phyloP scores from a whole-genome alignment of 2,888 invertebrate species.

The Drosophila macrospina region DNA sequence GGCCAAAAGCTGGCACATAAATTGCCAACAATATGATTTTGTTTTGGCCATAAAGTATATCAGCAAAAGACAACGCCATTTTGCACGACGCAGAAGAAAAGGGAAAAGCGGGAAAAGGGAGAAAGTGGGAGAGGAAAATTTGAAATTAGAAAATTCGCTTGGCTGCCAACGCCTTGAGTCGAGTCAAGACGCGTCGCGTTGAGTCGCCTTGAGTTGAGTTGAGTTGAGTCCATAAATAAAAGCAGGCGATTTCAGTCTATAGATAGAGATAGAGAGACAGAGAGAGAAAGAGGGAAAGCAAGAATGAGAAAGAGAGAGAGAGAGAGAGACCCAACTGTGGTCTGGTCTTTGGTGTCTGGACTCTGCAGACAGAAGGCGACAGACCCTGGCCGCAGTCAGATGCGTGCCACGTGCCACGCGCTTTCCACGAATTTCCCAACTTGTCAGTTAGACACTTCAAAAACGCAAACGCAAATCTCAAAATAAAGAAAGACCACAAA shows the following conservation, averaged over 20 bases:
- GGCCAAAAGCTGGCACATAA: conserved; percentile 55
- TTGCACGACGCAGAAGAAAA: conserved; percentile 17
- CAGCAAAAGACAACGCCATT: conserved; percentile 65
- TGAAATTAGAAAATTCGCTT: conserved; percentile 76
- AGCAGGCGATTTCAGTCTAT: conserved; percentile 73
- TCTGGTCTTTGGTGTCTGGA: conserved; percentile 43
- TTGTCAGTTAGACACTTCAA: conserved; percentile 65
- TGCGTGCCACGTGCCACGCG: conserved; percentile 75
- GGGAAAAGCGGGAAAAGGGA: too few relatives aligned
- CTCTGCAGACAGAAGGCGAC: conserved; percentile 60
- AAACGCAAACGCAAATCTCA: conserved; percentile 31
- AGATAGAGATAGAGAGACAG: conserved; percentile 56
- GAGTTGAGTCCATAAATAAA: conserved; percentile 76
- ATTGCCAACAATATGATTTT: conserved; percentile 73
- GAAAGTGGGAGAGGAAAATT: conserved; percentile 34
- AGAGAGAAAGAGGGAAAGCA: too few relatives aligned
- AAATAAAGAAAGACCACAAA: neutral
- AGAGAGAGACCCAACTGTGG: conserved; percentile 27
- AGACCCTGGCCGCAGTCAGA: conserved; percentile 71
- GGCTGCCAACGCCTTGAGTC: conserved; percentile 54
- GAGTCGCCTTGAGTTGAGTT: conserved; percentile 62
- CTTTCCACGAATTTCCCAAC: conserved; percentile 60
- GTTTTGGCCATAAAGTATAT: conserved; percentile 65
- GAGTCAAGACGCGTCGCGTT: conserved; percentile 58
- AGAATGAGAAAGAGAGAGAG: conserved; percentile 34